Evolutionary conservation across 64 coral and sea anemone species (phyloP).

Genomic region (Actinia tenebrosa): DNA sequence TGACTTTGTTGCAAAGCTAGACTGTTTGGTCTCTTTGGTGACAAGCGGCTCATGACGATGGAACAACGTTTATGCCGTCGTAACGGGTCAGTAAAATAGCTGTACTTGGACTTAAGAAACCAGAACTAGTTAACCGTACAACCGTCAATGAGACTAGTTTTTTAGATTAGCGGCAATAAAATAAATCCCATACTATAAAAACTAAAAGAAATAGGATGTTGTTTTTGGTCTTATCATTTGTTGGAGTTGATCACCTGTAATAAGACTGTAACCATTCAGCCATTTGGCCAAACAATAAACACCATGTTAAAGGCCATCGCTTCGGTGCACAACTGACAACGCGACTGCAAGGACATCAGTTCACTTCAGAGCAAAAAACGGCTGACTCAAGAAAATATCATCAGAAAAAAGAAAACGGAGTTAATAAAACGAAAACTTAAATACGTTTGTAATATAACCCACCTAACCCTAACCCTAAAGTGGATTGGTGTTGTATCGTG

Average conservation of each 20-base stretch:
- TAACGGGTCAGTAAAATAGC: not conserved
- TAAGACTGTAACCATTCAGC: not conserved
- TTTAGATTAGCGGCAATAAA: not conserved
- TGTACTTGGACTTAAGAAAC: not conserved
- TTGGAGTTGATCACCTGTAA: not conserved
- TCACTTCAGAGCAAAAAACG: no score
- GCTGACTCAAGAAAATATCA: no score
- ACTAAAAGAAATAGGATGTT: not conserved
- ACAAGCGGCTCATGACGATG: not conserved
- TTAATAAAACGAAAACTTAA: no score
- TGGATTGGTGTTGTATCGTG: no score
- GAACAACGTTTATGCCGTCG: not conserved
- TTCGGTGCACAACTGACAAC: not conserved
- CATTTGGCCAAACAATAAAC: not conserved
- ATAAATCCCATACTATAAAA: not conserved
- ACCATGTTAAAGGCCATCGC: not conserved
- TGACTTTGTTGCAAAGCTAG: not conserved
- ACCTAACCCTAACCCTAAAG: no score
- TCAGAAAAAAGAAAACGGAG: no score
- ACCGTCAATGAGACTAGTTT: not conserved
- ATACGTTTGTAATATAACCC: no score
- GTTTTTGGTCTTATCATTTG: not conserved
- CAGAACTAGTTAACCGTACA: not conserved
- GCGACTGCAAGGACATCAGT: no score
- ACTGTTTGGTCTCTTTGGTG: constrained; percentile 6